Evolutionary conservation across 2,797 vertebrate genomes (phyloP).

Genomic region (Enteromius fasciolatus): DNA sequence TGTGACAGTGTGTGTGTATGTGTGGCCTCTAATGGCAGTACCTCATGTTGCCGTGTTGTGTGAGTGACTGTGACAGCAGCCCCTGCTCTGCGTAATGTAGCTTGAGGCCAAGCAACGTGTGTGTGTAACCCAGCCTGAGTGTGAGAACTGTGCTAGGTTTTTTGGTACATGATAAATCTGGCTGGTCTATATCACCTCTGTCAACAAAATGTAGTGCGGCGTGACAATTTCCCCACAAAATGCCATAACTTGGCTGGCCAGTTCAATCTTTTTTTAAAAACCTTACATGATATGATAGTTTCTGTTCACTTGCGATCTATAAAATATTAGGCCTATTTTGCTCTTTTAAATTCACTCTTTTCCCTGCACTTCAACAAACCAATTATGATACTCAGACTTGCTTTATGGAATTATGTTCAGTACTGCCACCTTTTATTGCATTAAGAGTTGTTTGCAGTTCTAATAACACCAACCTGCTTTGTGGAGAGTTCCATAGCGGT

Average conservation of each 20-base stretch:
- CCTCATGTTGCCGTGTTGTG: conserved; percentile 35
- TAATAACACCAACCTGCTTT: conserved; percentile 84
- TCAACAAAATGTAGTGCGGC: conserved; percentile 40
- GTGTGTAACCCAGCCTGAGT: conserved; percentile 45
- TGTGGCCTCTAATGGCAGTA: conserved; percentile 44
- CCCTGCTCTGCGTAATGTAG: conserved; percentile 38
- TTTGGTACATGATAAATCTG: conserved; percentile 47
- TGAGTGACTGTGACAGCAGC: conserved; percentile 54
- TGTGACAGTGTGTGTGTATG: conserved; percentile 20
- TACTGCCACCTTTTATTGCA: not conserved
- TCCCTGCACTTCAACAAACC: conserved; percentile 17
- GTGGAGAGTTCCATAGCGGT: conserved; percentile 96
- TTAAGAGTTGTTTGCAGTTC: conserved; percentile 19
- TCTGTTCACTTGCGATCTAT: not conserved
- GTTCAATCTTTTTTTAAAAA: not conserved
- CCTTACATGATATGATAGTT: no score
- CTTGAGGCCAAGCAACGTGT: conserved; percentile 16
- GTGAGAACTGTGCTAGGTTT: conserved; percentile 41
- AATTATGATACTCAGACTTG: not conserved
- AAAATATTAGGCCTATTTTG: not conserved
- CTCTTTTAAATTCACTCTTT: conserved; percentile 22
- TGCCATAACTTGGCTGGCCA: not conserved
- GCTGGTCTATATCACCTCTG: conserved; percentile 51
- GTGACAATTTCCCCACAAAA: conserved; percentile 8
- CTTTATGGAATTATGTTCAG: not conserved